Percentiles rank a stretch among this genome's conserved stretches.
These are phyloP conservation scores for Brachypodius melanocephalos DNA, from an alignment of 2,113 vertebrate genomes.

Conservation along the genomic window DNA sequence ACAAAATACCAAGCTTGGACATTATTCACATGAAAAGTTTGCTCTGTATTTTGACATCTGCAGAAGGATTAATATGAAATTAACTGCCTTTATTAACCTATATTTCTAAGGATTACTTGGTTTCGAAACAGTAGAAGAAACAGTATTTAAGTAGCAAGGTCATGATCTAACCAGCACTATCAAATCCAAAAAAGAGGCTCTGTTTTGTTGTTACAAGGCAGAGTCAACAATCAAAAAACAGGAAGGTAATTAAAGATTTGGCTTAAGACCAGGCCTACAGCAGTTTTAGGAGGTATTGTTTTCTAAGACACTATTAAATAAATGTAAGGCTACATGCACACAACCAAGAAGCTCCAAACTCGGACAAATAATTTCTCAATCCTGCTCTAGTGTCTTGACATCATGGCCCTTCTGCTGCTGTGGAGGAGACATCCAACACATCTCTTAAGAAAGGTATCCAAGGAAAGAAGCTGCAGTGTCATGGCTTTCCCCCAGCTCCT, in stretches of 20 bases:
- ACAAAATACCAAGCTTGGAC: background rate
- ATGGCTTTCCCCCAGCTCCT: background rate
- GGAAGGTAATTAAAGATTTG: conserved; percentile 49
- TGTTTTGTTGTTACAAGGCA: conserved; percentile 22
- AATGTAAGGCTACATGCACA: background rate
- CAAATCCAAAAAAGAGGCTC: background rate
- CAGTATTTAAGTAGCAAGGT: background rate
- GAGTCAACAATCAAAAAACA: conserved; percentile 21
- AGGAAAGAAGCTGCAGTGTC: background rate
- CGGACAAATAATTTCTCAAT: background rate
- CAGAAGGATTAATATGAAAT: background rate
- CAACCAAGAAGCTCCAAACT: background rate
- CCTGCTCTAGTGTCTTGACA: background rate
- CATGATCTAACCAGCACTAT: background rate
- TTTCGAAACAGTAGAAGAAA: background rate
- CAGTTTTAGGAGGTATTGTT: background rate
- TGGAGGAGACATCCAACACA: background rate
- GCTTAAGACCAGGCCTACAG: background rate
- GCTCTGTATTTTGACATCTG: background rate
- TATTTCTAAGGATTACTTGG: background rate
- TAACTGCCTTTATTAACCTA: background rate
- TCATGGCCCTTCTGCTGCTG: background rate
- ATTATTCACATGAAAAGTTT: background rate
- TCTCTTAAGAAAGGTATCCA: background rate
- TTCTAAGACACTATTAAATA: background rate